phyloP scores from a whole-genome alignment of 37 sponge, comb jelly and placozoan species.

The Cliona cf. orientalis region DNA sequence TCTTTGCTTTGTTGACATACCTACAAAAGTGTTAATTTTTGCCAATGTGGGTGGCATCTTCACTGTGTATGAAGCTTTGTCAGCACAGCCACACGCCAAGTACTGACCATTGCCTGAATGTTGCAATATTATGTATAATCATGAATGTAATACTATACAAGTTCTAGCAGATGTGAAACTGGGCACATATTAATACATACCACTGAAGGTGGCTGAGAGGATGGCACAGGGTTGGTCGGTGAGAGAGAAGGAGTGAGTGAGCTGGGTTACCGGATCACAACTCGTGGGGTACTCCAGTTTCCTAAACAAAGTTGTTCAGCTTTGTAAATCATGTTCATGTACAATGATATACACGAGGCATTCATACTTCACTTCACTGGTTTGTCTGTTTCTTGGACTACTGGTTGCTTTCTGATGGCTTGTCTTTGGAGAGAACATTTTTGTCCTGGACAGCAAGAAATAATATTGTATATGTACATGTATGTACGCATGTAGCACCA shows the following conservation, averaged over 20 bases:
- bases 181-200: background rate
- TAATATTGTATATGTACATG: background rate
- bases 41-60: conserved; percentile 5
- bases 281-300: background rate
- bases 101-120: no score
- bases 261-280: conserved; percentile 10
- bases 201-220: conserved; percentile 36
- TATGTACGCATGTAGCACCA: background rate
- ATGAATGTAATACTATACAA: no score
- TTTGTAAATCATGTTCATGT: background rate
- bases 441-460: background rate
- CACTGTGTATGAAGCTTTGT: conserved; percentile 46
- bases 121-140: no score
- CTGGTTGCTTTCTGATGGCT: conserved; percentile 2
- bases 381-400: background rate
- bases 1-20: conserved; percentile 29
- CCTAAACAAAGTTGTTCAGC: background rate
- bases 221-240: conserved; percentile 17
- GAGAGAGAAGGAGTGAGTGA: conserved; percentile 7
- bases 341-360: no score
- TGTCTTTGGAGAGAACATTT: conserved; percentile 40
- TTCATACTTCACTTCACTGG: background rate
- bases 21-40: conserved; percentile 6
- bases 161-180: background rate
- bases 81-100: conserved; percentile 64